These are phyloP conservation scores for Physeter macrocephalus DNA, from an alignment of 2,113 vertebrate species.

Conservation along the genomic window DNA sequence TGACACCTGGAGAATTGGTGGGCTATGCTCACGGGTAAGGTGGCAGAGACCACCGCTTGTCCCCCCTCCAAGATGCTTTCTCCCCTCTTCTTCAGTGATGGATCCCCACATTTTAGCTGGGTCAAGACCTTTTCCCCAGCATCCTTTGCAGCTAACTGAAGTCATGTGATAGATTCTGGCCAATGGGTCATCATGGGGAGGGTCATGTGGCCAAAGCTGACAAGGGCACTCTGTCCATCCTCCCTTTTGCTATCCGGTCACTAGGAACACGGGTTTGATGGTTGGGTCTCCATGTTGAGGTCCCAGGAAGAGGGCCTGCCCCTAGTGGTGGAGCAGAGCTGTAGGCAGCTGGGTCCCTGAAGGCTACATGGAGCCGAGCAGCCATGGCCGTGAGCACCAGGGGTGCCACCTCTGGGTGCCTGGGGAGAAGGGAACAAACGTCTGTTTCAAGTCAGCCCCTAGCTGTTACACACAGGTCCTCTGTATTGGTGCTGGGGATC, in stretches of 20 bases:
- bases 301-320: neutral
- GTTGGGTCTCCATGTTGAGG: neutral
- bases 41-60: neutral
- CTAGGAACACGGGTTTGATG: neutral
- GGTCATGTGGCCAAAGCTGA: neutral
- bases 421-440: no score
- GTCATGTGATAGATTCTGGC: neutral
- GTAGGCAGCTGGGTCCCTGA: neutral
- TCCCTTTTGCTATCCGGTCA: neutral
- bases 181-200: neutral
- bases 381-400: neutral
- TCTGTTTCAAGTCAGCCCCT: neutral
- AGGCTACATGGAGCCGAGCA: neutral
- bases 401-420: neutral
- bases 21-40: neutral
- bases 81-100: neutral
- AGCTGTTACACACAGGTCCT: neutral
- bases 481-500: neutral
- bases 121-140: neutral
- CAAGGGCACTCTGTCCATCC: fast-evolving
- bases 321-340: neutral
- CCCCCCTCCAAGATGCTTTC: neutral
- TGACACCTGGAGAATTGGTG: neutral
- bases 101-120: neutral
- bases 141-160: neutral